These are phyloP conservation scores for Lumbricus terrestris DNA, from an alignment of 2,888 invertebrate genomes.

Conservation along the genomic window DNA sequence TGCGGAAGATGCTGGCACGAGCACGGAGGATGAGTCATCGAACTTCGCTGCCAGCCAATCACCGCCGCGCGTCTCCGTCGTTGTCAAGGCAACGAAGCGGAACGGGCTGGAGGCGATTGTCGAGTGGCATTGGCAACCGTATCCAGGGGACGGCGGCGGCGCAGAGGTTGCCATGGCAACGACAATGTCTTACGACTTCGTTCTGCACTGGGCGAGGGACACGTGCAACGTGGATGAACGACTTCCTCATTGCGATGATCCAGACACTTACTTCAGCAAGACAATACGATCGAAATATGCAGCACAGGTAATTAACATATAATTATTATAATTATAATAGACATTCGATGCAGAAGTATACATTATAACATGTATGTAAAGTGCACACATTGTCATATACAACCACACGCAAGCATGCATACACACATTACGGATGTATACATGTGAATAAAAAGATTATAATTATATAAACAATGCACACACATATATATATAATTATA, in stretches of 20 bases:
- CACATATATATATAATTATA: no score
- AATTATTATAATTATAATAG: no score
- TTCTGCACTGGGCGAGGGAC: conserved; percentile 24
- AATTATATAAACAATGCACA: no score
- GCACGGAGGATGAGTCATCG: not conserved
- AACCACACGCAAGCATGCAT: not conserved
- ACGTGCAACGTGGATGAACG: conserved; percentile 24
- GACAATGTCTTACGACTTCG: not conserved
- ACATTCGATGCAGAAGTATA: no score
- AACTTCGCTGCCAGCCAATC: not conserved
- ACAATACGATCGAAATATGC: not conserved
- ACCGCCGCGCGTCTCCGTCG: conserved; percentile 4
- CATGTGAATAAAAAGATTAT: not conserved
- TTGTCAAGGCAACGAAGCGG: not conserved
- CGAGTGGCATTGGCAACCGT: not conserved
- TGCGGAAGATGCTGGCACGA: not conserved
- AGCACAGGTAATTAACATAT: not conserved
- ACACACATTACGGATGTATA: not conserved
- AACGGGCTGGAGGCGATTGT: not conserved
- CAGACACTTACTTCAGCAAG: conserved; percentile 11
- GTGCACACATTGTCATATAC: not conserved
- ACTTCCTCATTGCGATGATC: conserved; percentile 25
- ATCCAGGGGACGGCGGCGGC: not conserved
- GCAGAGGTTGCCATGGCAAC: not conserved
- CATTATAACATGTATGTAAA: not conserved